Evolutionary conservation across 2,113 vertebrate species (phyloP).

Genomic region (Phaetusa simplex): DNA sequence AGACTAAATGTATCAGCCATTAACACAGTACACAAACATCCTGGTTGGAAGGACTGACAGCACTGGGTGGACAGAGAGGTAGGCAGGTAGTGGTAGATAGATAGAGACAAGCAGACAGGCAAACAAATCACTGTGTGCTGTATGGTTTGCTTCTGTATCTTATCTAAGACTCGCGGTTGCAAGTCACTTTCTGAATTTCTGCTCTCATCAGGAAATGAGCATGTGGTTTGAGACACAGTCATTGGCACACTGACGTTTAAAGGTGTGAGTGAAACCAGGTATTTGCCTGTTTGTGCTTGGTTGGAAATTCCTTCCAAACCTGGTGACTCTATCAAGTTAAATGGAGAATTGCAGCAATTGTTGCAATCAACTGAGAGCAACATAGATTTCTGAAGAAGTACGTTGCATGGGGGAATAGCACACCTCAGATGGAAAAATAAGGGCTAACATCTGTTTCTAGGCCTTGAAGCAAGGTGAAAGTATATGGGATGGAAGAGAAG

Average conservation of each 20-base stretch:
- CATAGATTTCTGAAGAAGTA: background rate
- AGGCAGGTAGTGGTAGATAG: background rate
- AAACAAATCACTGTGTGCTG: background rate
- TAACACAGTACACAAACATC: background rate
- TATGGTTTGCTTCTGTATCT: background rate
- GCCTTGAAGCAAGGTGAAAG: background rate
- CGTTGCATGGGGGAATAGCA: background rate
- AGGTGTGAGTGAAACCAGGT: background rate
- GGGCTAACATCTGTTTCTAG: background rate
- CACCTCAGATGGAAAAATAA: background rate
- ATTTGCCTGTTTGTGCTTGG: background rate
- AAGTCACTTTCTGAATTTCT: background rate
- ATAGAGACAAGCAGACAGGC: background rate
- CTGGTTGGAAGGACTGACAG: background rate
- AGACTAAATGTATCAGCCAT: background rate
- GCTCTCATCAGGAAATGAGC: background rate
- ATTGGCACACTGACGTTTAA: background rate
- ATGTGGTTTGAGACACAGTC: background rate
- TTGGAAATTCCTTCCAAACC: background rate
- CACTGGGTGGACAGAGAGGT: background rate
- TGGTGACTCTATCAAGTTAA: background rate
- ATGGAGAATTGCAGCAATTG: background rate
- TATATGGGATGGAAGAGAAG: background rate
- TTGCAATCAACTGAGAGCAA: background rate
- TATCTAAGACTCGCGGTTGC: background rate